Evolutionary conservation across 2,797 vertebrate species (phyloP).

Genomic region (Peromyscus aztecus): DNA sequence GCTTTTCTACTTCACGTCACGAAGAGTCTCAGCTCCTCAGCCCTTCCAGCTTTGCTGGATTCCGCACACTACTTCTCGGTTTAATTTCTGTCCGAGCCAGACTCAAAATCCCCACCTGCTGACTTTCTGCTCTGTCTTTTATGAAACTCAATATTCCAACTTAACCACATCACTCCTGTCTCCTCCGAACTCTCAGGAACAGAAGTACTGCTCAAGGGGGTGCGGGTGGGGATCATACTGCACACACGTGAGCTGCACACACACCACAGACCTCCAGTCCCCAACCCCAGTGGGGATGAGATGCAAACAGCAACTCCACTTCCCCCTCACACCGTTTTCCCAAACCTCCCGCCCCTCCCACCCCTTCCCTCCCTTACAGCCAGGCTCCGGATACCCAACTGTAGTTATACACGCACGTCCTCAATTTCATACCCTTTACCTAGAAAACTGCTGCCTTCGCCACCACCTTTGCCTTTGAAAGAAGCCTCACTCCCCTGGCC

Average conservation of each 20-base stretch:
- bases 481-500: background rate
- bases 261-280: rapidly evolving
- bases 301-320: background rate
- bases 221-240: too few species aligned
- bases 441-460: constrained; percentile 30
- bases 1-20: background rate
- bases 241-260: background rate
- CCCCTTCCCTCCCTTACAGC: background rate
- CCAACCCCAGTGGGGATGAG: background rate
- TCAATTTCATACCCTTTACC: constrained; percentile 50
- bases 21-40: background rate
- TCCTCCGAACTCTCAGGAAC: background rate
- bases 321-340: background rate
- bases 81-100: background rate
- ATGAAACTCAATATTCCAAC: constrained; percentile 32
- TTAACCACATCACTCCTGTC: background rate
- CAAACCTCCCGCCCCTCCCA: background rate
- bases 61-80: background rate
- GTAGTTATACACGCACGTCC: background rate
- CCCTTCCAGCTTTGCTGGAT: background rate
- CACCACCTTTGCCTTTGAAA: background rate
- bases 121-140: background rate
- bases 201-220: background rate
- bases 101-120: background rate
- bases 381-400: rapidly evolving